phyloP scores from a whole-genome alignment of 2,888 invertebrate genomes.

The Rhopalosiphum nymphaeae region DNA sequence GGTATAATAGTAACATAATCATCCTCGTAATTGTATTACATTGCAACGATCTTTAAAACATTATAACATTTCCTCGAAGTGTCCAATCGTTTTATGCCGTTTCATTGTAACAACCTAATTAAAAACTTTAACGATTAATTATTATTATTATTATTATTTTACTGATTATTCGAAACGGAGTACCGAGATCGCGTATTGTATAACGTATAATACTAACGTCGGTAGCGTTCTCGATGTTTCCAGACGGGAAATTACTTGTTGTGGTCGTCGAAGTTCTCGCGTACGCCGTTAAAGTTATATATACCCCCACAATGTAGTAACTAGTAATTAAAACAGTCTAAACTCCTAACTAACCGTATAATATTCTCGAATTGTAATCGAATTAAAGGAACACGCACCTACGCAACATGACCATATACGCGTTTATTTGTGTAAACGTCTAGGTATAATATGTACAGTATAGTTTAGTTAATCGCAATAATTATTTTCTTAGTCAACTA shows the following conservation, averaged over 20 bases:
- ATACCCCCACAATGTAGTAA: not conserved
- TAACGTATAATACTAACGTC: not conserved
- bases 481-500: not conserved
- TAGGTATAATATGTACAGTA: not conserved
- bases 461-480: not conserved
- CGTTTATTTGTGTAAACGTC: not conserved
- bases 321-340: slow-evolving; percentile 46
- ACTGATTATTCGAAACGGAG: slow-evolving; percentile 24
- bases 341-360: slow-evolving; percentile 41
- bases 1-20: not conserved
- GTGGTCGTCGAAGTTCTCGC: slow-evolving; percentile 26
- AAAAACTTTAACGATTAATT: slow-evolving; percentile 30
- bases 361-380: slow-evolving; percentile 29
- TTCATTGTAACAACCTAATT: slow-evolving; percentile 6
- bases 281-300: slow-evolving; percentile 28
- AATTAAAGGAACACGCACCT: slow-evolving; percentile 36
- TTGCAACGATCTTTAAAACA: not conserved
- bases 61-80: not conserved
- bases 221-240: not conserved
- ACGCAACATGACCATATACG: not conserved
- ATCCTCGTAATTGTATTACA: not conserved
- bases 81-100: not conserved
- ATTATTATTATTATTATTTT: slow-evolving; percentile 18
- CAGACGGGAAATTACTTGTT: slow-evolving; percentile 27
- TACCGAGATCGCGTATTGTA: not conserved